Evolutionary conservation across 2,797 vertebrate genomes (phyloP).

Genomic region (Acanthopagrus latus): DNA sequence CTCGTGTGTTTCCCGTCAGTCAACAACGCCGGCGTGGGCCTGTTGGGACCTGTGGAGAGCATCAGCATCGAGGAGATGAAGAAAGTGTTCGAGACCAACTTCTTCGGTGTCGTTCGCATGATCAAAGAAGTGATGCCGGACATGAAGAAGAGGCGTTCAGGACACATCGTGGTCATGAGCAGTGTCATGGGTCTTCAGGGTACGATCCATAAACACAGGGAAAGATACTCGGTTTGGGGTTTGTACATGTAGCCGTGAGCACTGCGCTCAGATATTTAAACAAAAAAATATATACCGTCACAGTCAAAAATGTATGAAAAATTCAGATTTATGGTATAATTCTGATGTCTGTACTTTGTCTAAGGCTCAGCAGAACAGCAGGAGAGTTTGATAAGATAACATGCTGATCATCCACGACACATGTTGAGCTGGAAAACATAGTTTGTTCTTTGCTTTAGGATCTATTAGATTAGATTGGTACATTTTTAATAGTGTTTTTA

Average conservation of each 20-base stretch:
- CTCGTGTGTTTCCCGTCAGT: constrained; percentile 80
- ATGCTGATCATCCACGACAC: neutral
- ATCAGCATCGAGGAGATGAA: constrained; percentile 92
- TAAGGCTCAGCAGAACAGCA: neutral
- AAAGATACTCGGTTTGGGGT: neutral
- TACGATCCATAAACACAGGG: constrained; percentile 53
- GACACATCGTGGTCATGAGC: constrained; percentile 96
- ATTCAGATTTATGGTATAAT: neutral
- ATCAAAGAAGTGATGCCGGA: constrained; percentile 93
- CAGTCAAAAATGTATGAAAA: neutral
- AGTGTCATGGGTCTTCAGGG: constrained; percentile 97
- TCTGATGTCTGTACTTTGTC: neutral
- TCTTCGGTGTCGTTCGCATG: constrained; percentile 93
- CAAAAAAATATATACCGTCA: neutral
- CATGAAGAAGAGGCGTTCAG: constrained; percentile 91
- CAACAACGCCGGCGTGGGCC: constrained; percentile 93
- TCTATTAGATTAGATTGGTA: neutral
- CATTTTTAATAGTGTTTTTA: too few relatives aligned
- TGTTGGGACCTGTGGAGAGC: constrained; percentile 92
- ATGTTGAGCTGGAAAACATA: neutral
- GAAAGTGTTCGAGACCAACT: constrained; percentile 93
- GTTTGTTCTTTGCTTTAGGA: neutral
- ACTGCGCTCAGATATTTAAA: neutral
- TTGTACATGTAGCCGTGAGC: neutral
- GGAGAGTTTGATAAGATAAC: too few relatives aligned